These are phyloP conservation scores for Nothura maculosa DNA, from an alignment of 2,797 vertebrate genomes.

Conservation along the genomic window DNA sequence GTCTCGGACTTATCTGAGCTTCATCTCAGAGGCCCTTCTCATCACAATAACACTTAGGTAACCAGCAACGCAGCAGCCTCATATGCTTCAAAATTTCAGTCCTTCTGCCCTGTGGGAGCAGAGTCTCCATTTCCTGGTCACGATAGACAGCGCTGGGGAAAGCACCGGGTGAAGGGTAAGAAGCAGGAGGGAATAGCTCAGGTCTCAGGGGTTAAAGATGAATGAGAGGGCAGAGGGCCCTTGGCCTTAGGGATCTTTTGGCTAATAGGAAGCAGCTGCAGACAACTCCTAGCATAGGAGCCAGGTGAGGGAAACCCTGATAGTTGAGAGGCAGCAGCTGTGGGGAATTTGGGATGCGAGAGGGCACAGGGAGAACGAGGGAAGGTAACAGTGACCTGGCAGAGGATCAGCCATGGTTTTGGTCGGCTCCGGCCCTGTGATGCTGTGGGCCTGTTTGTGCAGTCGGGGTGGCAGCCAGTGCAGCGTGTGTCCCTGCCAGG, in stretches of 20 bases:
- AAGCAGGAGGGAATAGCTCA: fast-evolving
- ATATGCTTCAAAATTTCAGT: background rate
- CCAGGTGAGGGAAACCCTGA: background rate
- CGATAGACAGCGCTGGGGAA: fast-evolving
- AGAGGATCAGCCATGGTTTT: background rate
- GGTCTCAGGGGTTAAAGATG: background rate
- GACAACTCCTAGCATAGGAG: background rate
- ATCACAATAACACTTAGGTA: background rate
- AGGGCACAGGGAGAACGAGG: background rate
- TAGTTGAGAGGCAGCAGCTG: background rate
- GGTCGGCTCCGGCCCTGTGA: background rate
- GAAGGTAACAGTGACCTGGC: background rate
- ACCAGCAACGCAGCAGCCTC: background rate
- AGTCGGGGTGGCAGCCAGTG: background rate
- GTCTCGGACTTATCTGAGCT: background rate
- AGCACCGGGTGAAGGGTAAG: background rate
- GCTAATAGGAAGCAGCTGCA: background rate
- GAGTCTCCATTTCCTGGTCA: background rate
- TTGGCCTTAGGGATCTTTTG: background rate
- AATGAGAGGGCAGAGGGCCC: background rate
- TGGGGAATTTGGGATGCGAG: background rate
- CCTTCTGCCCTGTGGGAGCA: fast-evolving
- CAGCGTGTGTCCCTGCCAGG: background rate
- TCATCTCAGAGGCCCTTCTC: background rate
- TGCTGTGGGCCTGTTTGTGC: background rate